Conservation (phyloP, 1,140 invertebrate genomes). For the Papilio helenus region DNA sequence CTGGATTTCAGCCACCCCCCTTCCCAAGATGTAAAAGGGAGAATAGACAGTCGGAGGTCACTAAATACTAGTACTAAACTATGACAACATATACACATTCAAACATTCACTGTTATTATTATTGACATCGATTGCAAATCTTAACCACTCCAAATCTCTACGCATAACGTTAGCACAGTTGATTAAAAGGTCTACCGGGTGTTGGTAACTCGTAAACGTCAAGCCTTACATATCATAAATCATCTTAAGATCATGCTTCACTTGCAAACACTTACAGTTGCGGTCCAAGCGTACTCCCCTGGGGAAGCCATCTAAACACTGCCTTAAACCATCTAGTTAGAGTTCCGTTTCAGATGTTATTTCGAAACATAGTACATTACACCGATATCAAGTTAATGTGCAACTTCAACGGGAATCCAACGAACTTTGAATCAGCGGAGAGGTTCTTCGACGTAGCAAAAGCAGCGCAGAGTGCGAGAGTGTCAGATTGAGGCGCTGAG, state of each 20-base stretch:
- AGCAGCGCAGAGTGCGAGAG: constrained; percentile 58
- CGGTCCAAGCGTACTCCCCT: constrained; percentile 50
- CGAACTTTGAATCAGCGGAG: constrained; percentile 71
- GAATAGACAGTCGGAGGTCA: no score
- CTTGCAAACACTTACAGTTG: constrained; percentile 60
- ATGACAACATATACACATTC: no score
- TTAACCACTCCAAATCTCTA: constrained; percentile 51
- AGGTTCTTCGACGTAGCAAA: constrained; percentile 63
- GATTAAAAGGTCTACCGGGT: constrained; percentile 78
- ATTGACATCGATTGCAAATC: constrained; percentile 66
- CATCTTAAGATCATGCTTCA: constrained; percentile 78
- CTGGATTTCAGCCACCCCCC: no score
- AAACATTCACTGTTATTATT: constrained; percentile 77
- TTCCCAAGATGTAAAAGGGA: no score
- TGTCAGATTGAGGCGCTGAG: constrained; percentile 55
- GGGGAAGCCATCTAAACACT: constrained; percentile 32
- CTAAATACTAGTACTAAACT: no score
- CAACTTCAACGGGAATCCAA: constrained; percentile 66
- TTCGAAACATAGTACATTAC: constrained; percentile 28
- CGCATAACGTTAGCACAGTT: constrained; percentile 80
- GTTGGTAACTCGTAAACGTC: constrained; percentile 80
- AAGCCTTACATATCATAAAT: constrained; percentile 80
- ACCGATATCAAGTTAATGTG: constrained; percentile 49
- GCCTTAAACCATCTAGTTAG: constrained; percentile 6
- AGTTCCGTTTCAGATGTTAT: neutral